Conservation (phyloP, 1,140 invertebrate genomes). For the Lepidurus apus region DNA sequence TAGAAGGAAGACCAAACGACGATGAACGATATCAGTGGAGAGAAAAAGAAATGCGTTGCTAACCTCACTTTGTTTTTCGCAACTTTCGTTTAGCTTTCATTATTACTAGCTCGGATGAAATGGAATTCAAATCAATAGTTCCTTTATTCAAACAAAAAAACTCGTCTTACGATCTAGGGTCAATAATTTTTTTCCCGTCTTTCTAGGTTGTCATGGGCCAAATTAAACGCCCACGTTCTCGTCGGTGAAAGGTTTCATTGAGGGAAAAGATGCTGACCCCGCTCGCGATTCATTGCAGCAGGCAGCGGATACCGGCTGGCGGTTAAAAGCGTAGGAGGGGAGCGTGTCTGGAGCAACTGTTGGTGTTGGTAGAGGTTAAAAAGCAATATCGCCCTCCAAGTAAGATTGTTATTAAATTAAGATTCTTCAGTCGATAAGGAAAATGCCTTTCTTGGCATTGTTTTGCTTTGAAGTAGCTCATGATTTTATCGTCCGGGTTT, state of each 20-base stretch:
- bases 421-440: not conserved
- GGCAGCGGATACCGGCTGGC: no score
- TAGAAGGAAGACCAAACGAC: not conserved
- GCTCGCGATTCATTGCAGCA: not conserved
- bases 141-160: not conserved
- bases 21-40: not conserved
- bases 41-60: not conserved
- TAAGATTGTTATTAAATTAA: not conserved
- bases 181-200: not conserved
- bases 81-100: not conserved
- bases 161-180: no score
- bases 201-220: not conserved
- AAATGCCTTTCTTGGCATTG: no score
- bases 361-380: not conserved
- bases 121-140: not conserved
- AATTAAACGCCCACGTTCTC: slow-evolving; percentile 18
- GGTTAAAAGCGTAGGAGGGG: not conserved
- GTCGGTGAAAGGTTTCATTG: slow-evolving; percentile 3
- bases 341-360: not conserved
- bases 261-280: not conserved
- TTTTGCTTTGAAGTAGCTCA: no score
- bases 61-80: not conserved
- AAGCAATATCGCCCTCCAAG: not conserved
- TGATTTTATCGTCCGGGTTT: no score
- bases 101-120: not conserved